A percentile compares a stretch with the other conserved stretches of the same genome.
Evolutionary conservation across 2,113 vertebrate genomes (phyloP).

Genomic region (Callionymus lyra): DNA sequence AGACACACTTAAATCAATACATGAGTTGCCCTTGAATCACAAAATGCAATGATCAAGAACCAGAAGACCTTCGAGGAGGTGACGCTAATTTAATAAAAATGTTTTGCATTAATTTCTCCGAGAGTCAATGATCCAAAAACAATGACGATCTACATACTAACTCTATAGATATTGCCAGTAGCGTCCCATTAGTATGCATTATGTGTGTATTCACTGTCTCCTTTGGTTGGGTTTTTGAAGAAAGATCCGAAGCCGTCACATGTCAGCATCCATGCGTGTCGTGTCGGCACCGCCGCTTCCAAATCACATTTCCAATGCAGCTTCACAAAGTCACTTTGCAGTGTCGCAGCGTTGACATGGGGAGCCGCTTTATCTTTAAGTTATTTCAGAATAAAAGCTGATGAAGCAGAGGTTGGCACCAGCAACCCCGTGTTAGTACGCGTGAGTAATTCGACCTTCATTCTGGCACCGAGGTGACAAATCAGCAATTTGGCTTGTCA

Average conservation of each 20-base stretch:
- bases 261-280: conserved; percentile 2
- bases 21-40: too few species aligned
- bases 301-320: conserved; percentile 6
- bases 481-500: conserved; percentile 12
- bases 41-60: too few species aligned
- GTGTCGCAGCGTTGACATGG: conserved; percentile 16
- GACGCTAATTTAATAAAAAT: too few species aligned
- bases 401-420: conserved; percentile 2
- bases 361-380: conserved; percentile 2
- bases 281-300: neutral
- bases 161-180: too few species aligned
- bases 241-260: conserved; percentile 12
- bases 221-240: conserved; percentile 5
- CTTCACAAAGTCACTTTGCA: conserved; percentile 1
- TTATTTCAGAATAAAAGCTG: conserved; percentile 2
- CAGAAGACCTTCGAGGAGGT: too few species aligned
- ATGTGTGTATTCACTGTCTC: conserved; percentile 7
- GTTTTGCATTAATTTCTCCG: too few species aligned
- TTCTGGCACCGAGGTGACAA: conserved; percentile 60
- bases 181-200: too few species aligned
- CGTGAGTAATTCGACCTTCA: conserved; percentile 39
- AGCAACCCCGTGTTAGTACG: neutral
- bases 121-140: too few species aligned
- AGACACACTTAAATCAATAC: too few species aligned
- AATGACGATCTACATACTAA: too few species aligned